Percentiles rank a stretch among this genome's conserved stretches.
phyloP scores from a whole-genome alignment of 2,113 vertebrate genomes.

The Emydura subglobosa region DNA sequence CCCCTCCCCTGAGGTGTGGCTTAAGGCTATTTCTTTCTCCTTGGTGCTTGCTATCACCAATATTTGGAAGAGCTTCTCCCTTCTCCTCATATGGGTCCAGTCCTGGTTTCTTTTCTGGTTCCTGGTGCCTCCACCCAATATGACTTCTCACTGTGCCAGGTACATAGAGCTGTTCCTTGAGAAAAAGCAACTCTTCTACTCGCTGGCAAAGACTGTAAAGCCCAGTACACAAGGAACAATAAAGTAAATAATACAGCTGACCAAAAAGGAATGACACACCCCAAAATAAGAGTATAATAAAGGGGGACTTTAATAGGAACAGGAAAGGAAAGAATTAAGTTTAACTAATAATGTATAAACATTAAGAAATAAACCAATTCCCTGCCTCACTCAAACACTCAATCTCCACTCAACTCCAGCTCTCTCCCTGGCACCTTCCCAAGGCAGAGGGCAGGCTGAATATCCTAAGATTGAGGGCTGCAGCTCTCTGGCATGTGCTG shows the following conservation, averaged over 20 bases:
- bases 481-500: background rate
- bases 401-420: no score
- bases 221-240: background rate
- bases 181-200: background rate
- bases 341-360: no score
- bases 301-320: background rate
- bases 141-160: background rate
- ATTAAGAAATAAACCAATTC: background rate
- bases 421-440: background rate
- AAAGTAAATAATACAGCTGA: background rate
- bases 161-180: background rate
- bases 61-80: background rate
- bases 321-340: background rate
- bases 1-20: background rate
- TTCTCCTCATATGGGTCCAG: background rate
- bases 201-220: background rate
- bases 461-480: background rate
- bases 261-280: background rate
- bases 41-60: background rate
- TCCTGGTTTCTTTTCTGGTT: background rate
- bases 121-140: background rate
- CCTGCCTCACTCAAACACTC: background rate
- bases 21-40: background rate
- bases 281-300: background rate
- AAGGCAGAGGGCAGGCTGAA: background rate